Evolutionary conservation across 2,888 invertebrate genomes (phyloP).

Genomic region (Lottia gigantea): DNA sequence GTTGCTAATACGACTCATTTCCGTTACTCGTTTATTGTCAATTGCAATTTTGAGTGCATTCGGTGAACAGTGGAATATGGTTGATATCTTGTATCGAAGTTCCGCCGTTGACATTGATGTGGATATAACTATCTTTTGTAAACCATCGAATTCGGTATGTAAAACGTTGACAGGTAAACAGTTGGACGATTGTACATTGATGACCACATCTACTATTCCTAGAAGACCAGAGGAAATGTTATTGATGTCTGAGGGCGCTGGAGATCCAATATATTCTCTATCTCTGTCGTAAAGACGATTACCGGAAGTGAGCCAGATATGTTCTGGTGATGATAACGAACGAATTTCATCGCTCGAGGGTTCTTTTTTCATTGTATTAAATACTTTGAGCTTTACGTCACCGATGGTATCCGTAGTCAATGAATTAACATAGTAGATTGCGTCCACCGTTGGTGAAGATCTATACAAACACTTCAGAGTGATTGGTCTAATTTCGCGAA

Average conservation of each 20-base stretch:
- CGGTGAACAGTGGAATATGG: slow-evolving; percentile 2
- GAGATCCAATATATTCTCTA: not conserved
- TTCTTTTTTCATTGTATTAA: not conserved
- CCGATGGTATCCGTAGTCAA: not conserved
- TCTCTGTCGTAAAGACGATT: not conserved
- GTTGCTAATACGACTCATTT: not conserved
- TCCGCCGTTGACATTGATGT: not conserved
- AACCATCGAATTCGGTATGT: not conserved
- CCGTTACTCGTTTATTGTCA: not conserved
- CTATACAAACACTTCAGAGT: not conserved
- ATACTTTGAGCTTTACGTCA: not conserved
- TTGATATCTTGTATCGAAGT: not conserved
- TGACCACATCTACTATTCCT: not conserved
- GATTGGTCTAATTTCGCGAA: not conserved
- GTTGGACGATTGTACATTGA: not conserved
- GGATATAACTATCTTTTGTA: not conserved
- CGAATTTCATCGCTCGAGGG: not conserved
- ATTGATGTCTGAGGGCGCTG: not conserved
- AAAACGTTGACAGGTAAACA: not conserved
- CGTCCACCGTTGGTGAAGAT: not conserved
- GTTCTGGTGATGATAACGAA: not conserved
- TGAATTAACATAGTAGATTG: not conserved
- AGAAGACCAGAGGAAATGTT: not conserved
- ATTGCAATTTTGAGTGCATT: not conserved
- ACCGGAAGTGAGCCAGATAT: not conserved